Base-by-base conservation (phyloP, 2,113 vertebrate genomes). In the Etheostoma spectabile region DNA sequence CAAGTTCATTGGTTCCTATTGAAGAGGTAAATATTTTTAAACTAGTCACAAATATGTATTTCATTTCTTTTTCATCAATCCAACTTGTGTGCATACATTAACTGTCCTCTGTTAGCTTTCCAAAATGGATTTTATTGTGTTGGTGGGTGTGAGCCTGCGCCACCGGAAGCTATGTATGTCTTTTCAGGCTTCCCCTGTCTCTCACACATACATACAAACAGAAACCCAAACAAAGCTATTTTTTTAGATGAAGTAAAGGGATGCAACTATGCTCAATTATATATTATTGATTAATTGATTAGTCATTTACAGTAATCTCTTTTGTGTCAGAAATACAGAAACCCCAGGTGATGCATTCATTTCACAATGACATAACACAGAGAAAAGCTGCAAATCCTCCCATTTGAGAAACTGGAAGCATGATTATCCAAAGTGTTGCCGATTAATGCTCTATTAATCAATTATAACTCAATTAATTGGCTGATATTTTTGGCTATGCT, bases 121-220 rank as follows among this genome's bases (percentile, higher is more conserved):
- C 57, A 45, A 46, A 60, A 42, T 70, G 24, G 56, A 38, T 67
- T 46, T 62, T 72, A n/a, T 61, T 48, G 33, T 69, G 30, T 45
- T 55, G 51, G 22, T 65, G 69, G 27, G 27, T 60, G 48, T 67
- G 16, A 27, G 24, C 24, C 59, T 63, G 27, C 3, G 3, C 46
- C 27, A 51, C 6, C 2, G 0, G 48, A 33, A 62, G 19, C 21
- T 76, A 24, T 70, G 51, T 19, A 13, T 70, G 45, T 46, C 73
- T 30, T 65, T 18, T 30, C 21, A 6, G 6, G 33, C 38, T 48
- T 35, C 2, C 38, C 38, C 59, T 51, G 16, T 53, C 65, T 51
- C 5, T 59, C 56, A 27, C 12, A 16, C 60, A 10, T 8, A 61
- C 14, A 33, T 19, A 46, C 19, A 51, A 18, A 63, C 48, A 70